Evolutionary conservation across 2,888 invertebrate species (phyloP), one percentile per base, ranked within the genome.

Genomic region (Mythimna loreyi): DNA sequence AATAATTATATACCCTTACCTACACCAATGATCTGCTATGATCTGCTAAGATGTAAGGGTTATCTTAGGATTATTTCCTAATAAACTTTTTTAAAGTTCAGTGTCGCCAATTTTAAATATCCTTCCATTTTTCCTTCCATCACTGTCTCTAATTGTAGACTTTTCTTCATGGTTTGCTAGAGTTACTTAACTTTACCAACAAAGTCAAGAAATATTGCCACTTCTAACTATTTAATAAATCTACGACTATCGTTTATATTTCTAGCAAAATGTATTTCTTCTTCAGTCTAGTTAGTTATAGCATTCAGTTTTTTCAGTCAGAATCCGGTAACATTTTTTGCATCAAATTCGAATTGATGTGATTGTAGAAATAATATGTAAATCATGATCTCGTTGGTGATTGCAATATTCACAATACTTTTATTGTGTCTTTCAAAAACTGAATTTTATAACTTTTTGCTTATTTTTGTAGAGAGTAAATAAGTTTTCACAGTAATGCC

Each of bases 321-420:
- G 55, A 33, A 58, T 52, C 52, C 45, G 71, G 40, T 40, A 69
- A 47, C n/a, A 30, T 36, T 78, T 81, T 77, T 80, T 78, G 49
- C 55, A 23, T 13, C 11, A 59, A 67, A 75, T 80, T 65, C 36
- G 47, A 66, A 80, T 85, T 80, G 76, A 81, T 67, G 56, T 72
- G 75, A 78, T 78, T 75, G 65, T 68, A 52, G 25, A 62, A 69
- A 63, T 78, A 47, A 69, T 80, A 72, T 81, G 62, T 61, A 70
- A 82, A 76, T 72, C 70, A 82, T 69, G 76, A 69, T 76, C 58
- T 72, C 45, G 72, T 70, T 69, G 66, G 58, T 28, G 71, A 82
- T 78, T 70, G 71, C 67, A 75, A 57, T 72, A 60, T 70, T 79
- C 68, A 73, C 63, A 58, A 73, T 66, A 59, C 45, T 67, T 57